Evolutionary conservation across 2,888 invertebrate genomes (phyloP).

Genomic region (Aphodius sticticus): DNA sequence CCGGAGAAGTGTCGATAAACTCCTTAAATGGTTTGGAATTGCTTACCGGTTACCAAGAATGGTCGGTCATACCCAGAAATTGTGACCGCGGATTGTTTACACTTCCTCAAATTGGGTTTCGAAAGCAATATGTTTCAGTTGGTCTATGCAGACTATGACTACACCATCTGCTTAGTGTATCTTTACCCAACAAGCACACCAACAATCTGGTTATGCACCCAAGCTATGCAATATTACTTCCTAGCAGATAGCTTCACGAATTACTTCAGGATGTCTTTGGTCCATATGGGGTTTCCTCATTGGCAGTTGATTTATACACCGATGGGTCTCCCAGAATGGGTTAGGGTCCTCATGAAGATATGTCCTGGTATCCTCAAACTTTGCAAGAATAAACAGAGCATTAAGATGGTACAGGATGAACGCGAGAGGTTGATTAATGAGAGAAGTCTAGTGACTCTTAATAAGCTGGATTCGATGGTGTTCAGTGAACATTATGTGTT

Average conservation of each 20-base stretch:
- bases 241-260: constrained; percentile 83
- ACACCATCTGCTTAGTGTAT: constrained; percentile 53
- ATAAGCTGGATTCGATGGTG: constrained; percentile 32
- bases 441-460: neutral
- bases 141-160: constrained; percentile 44
- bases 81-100: constrained; percentile 41
- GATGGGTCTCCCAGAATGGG: constrained; percentile 50
- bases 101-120: constrained; percentile 46
- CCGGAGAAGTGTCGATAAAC: constrained; percentile 52
- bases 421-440: neutral
- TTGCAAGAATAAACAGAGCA: constrained; percentile 11
- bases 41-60: constrained; percentile 47
- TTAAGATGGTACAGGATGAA: constrained; percentile 25
- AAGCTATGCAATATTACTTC: constrained; percentile 74
- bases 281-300: constrained; percentile 87
- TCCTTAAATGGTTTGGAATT: constrained; percentile 43
- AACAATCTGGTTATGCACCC: constrained; percentile 52
- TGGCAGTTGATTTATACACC: constrained; percentile 71
- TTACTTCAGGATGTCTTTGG: constrained; percentile 88
- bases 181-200: constrained; percentile 49
- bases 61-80: constrained; percentile 46
- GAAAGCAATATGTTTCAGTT: constrained; percentile 54
- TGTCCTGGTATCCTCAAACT: constrained; percentile 74
- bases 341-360: constrained; percentile 74
- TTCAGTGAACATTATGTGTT: constrained; percentile 13